Evolutionary conservation across 2,797 vertebrate species (phyloP), one percentile per base, ranked within the genome.

Genomic region (Diceros bicornis): DNA sequence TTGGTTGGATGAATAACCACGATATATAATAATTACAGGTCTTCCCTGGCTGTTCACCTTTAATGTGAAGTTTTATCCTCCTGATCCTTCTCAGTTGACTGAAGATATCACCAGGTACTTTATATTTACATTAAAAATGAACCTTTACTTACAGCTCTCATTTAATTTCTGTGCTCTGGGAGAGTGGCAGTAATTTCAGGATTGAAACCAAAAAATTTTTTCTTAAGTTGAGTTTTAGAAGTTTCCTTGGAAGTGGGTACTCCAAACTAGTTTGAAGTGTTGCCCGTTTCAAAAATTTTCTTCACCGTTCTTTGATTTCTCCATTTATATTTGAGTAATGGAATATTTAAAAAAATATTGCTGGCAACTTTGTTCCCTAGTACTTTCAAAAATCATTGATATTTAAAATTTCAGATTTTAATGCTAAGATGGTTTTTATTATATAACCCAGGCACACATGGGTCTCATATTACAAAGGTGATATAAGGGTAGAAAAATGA

Each of bases 61-160:
- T 98, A 99, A 99, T 84, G 99, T 99, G 98, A 99, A 99, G 98
- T 99, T 99, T 99, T 99, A 99, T 98, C 99, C 99, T 89, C 99
- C 99, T 4, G 99, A 99, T 98, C 99, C 99, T 12, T 99, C 99
- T 44, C 99, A 99, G 91, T 96, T 99, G 98, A 99, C 99, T 34
- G 99, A 99, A 98, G 99, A 99, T 98, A 99, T 99, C 96, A 99
- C 99, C 97, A 99, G 99, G 99, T 99, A 99, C 23, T 87, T 97
- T 83, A 52, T 61, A 11, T 66, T 96, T 72, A n/a, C 8, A 25
- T 86, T 57, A 61, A 37, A 72, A 94, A 68, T 87, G 6, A 72
- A 75, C 62, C 6, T 94, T 89, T 89, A 17, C 32, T 68, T 71
- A 20, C 0, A 91, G 47, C 17, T 96, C 9, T 79, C 7, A 37